Evolutionary conservation across 2,888 invertebrate species (phyloP), one percentile per base, ranked within the genome.

Genomic region (Rhaphigaster nebulosa): DNA sequence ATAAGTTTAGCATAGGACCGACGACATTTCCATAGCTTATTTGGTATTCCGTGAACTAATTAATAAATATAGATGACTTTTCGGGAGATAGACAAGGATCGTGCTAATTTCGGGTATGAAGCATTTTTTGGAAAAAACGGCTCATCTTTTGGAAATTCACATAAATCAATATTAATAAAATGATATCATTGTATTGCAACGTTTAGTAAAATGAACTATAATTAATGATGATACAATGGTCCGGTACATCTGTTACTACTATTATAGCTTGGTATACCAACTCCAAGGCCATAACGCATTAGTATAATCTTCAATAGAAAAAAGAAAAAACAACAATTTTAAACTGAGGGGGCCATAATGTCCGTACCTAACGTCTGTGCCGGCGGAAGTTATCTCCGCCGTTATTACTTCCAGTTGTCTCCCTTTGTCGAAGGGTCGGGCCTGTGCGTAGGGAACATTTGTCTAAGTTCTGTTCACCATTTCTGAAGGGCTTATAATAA

Each of bases 311-410:
- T 1, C 3, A 26, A 20, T 8, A 65, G 15, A 29, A 29, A 29
- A 29, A 65, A 29, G 3, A 13, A 65, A 65, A n/a, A 29, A n/a
- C 26, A 60, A n/a, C n/a, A n/a, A 60, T n/a, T 60, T 65, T 65
- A 29, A 65, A 65, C 65, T 12, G 26, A 41, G 80, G 23, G 41
- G 38, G 1, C 38, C 38, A 15, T 76, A 76, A 76, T 76, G 76
- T 23, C 76, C 76, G 76, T 26, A 76, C 76, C 76, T 76, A 38
- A 76, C 76, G 76, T 76, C 76, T 38, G 34, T 29, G 60, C 76
- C 38, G 34, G 34, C 76, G 76, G 80, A 80, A 80, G 80, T 80
- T 38, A 20, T 80, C 80, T 80, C 80, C 38, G 41, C 1, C 23
- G 41, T 38, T 41, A 80, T 80, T 41, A 80, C 80, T 80, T 80